Conservation (phyloP, 2,797 vertebrate genomes). For the Chaunax sp. region DNA sequence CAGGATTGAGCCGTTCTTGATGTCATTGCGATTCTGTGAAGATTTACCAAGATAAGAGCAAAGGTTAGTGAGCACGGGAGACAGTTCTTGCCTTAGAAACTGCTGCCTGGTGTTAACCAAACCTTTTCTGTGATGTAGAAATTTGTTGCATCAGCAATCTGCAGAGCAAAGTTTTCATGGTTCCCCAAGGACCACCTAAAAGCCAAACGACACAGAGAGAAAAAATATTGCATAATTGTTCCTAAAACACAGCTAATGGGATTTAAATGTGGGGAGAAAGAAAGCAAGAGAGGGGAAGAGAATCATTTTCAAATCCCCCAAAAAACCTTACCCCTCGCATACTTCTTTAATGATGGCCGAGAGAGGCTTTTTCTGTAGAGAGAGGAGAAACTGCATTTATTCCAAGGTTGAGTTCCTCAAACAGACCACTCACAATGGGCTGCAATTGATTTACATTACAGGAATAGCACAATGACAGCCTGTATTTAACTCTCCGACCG, state of each 20-base stretch:
- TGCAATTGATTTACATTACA: slow-evolving; percentile 63
- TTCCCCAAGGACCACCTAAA: slow-evolving; percentile 93
- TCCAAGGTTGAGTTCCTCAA: slow-evolving; percentile 38
- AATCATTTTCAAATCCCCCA: slow-evolving; percentile 30
- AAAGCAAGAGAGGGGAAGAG: neutral
- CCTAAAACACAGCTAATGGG: slow-evolving; percentile 40
- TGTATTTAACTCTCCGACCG: slow-evolving; percentile 37
- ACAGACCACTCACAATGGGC: slow-evolving; percentile 38
- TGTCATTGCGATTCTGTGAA: slow-evolving; percentile 96
- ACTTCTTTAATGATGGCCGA: slow-evolving; percentile 99
- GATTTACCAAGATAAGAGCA: slow-evolving; percentile 38
- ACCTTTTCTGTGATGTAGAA: slow-evolving; percentile 99
- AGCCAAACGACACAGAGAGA: slow-evolving; percentile 11
- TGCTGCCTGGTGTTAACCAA: slow-evolving; percentile 13
- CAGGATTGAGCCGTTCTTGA: slow-evolving; percentile 98
- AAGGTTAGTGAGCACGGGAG: slow-evolving; percentile 3
- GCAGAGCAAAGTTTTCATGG: slow-evolving; percentile 93
- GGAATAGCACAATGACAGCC: slow-evolving; percentile 43
- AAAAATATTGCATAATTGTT: slow-evolving; percentile 24
- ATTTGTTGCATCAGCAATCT: slow-evolving; percentile 94
- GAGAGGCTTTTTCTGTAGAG: slow-evolving; percentile 95
- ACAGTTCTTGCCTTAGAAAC: neutral
- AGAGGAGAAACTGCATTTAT: slow-evolving; percentile 59
- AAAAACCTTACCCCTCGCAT: slow-evolving; percentile 93
- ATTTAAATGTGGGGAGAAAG: slow-evolving; percentile 13